phyloP scores from a whole-genome alignment of 2,113 vertebrate genomes.

The Etheostoma spectabile region DNA sequence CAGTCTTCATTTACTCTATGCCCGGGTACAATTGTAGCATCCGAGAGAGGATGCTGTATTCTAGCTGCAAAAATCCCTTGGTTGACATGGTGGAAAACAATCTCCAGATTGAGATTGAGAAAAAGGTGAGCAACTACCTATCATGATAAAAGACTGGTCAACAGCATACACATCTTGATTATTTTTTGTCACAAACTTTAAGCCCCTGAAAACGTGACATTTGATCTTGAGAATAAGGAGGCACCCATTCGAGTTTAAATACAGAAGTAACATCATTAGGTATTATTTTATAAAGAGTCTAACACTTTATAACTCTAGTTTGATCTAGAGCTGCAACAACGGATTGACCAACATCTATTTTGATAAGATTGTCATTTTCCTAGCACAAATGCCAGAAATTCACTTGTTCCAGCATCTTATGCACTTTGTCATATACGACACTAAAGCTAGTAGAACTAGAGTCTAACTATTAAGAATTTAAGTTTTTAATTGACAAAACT shows the following conservation, averaged over 20 bases:
- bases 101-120: slow-evolving; percentile 89
- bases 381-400: not conserved
- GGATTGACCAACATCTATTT: not conserved
- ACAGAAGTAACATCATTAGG: not conserved
- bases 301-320: not conserved
- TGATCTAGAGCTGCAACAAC: not conserved
- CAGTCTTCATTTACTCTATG: slow-evolving; percentile 99
- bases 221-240: not conserved
- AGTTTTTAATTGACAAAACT: not conserved
- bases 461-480: not conserved
- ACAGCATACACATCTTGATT: not conserved
- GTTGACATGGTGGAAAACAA: slow-evolving; percentile 92
- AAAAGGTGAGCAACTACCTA: slow-evolving; percentile 86
- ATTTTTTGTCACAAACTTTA: not conserved
- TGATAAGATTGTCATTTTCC: not conserved
- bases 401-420: not conserved
- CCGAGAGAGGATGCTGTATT: slow-evolving; percentile 97
- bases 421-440: not conserved
- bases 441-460: no score
- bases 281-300: not conserved
- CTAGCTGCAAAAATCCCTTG: slow-evolving; percentile 95
- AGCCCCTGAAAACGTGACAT: not conserved
- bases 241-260: not conserved
- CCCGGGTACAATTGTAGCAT: slow-evolving; percentile 96
- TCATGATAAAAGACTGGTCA: not conserved